Base-by-base conservation (phyloP, 2,888 invertebrate species). In the Ommatoiulus sabulosus region DNA sequence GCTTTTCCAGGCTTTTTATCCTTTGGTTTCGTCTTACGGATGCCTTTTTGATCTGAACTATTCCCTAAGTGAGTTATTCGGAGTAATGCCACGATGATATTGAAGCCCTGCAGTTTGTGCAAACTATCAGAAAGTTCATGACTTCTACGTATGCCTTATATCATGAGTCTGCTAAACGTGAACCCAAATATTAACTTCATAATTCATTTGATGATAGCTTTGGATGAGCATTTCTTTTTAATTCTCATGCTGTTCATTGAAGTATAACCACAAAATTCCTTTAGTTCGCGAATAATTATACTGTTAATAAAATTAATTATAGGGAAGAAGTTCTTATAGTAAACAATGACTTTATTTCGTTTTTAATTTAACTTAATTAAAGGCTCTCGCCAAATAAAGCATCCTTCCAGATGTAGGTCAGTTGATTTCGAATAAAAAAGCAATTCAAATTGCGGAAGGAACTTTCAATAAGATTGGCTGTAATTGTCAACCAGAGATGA, bases 391-490 rank as follows among this genome's bases (percentile, higher is more conserved):
- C n/a, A 20, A 63, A 63, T 63, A 63, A 20, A 63, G 20, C 63
- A 20, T 63, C 63, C 63, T 63, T 63, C 20, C 63, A 63, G 63
- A 63, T 20, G 63, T 63, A 63, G 63, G 63, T 63, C 63, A 63
- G 20, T 5, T 20, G 20, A 63, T 63, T 63, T 63, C 63, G 20
- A 63, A 20, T 15, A 63, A 63, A 63, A 63, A 63, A 6, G 7
- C 20, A 63, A 63, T 63, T 63, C 4, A 63, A 20, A 63, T 63
- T 63, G 63, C 63, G 63, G 63, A 63, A 63, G 63, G 63, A 63
- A 63, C 63, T 63, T 63, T 63, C n/a, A 63, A 63, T 63, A 63
- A 63, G 63, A 63, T 63, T 63, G 63, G 63, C 63, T 63, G 20
- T 63, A 63, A 63, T 63, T 63, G 63, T n/a, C 63, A 63, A 63